Conservation (phyloP, 2,888 invertebrate genomes). For the Diplolepis rosae region DNA sequence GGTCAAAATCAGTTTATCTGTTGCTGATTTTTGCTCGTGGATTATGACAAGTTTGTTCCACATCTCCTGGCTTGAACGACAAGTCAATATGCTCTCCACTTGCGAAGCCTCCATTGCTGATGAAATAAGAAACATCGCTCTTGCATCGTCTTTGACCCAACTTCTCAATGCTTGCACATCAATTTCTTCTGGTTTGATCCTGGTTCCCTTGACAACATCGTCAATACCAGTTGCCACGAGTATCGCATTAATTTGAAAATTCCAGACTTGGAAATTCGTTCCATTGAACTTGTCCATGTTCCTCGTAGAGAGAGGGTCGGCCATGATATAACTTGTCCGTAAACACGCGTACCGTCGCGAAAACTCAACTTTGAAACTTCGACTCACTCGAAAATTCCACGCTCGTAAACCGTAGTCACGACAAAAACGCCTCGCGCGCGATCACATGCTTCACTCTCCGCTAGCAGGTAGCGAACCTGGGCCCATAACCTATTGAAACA, state of each 20-base stretch:
- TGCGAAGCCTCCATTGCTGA: slow-evolving; percentile 42
- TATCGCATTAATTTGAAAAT: slow-evolving; percentile 35
- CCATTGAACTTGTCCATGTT: slow-evolving; percentile 38
- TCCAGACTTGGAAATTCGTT: slow-evolving; percentile 41
- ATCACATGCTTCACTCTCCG: too few species aligned
- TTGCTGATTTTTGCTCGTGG: slow-evolving; percentile 40
- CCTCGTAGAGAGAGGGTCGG: too few species aligned
- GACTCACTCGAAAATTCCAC: too few species aligned
- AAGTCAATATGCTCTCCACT: slow-evolving; percentile 41
- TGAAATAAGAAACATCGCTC: slow-evolving; percentile 46
- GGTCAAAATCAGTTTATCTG: slow-evolving; percentile 36
- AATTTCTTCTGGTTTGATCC: slow-evolving; percentile 7
- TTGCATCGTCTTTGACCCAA: slow-evolving; percentile 47
- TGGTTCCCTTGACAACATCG: slow-evolving; percentile 37
- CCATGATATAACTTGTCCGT: too few species aligned
- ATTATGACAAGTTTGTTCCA: slow-evolving; percentile 42
- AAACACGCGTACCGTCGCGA: too few species aligned
- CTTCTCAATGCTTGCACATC: slow-evolving; percentile 15
- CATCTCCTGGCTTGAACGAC: slow-evolving; percentile 41
- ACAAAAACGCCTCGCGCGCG: too few species aligned
- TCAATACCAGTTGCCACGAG: slow-evolving; percentile 38
- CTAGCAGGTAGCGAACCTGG: too few species aligned
- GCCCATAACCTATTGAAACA: too few species aligned
- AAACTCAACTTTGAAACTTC: too few species aligned
- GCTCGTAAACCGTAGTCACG: too few species aligned